Base-by-base conservation (phyloP, 23 tunicate species). In the Trididemnum nubilum region DNA sequence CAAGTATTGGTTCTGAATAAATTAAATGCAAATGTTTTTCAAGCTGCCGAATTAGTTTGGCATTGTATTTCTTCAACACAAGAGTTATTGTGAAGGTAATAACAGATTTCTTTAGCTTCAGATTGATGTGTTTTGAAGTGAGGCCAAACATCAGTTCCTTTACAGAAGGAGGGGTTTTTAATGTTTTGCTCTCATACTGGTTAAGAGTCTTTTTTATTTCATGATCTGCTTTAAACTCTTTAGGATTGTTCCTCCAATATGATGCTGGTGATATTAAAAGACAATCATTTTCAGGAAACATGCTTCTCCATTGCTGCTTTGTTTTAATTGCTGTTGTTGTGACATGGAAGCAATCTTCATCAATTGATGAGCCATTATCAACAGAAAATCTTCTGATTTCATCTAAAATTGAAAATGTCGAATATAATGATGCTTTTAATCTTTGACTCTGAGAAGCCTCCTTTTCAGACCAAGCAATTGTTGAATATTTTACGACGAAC, bases 201-300 rank as follows among this genome's bases (percentile, higher is more conserved):
- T 80, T 73, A 12, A 92, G 71, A 0, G 97, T 92, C 51, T 79
- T 67, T 40, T 81, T 33, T 51, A 92, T 85, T 51, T 87, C 72
- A 0, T 61, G 64, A 76, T 92, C 97, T 35, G 34, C 40, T 33
- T 28, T 33, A 58, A 82, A 82, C 24, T 15, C 15, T 0, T 78
- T 82, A 22, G 36, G 26, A 34, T 78, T 51, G 40, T 81, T 81
- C 23, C 61, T 83, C 97, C 97, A 92, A 36, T 87, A 92, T 26
- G 72, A 79, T 22, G 97, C 97, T 26, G 92, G 97, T 5, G 97
- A 87, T 22, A 92, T 18, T 9, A 92, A 12, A 23, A 92, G 66
- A 65, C 97, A 92, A 1, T 87, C 92, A 72, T 92, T 51, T 35
- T 87, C 83, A 31, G 97, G 97, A 82, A 92, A 92, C 49, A 92